These are phyloP conservation scores for Salvelinus sp. DNA, from an alignment of 2,113 vertebrate genomes.

Conservation along the genomic window DNA sequence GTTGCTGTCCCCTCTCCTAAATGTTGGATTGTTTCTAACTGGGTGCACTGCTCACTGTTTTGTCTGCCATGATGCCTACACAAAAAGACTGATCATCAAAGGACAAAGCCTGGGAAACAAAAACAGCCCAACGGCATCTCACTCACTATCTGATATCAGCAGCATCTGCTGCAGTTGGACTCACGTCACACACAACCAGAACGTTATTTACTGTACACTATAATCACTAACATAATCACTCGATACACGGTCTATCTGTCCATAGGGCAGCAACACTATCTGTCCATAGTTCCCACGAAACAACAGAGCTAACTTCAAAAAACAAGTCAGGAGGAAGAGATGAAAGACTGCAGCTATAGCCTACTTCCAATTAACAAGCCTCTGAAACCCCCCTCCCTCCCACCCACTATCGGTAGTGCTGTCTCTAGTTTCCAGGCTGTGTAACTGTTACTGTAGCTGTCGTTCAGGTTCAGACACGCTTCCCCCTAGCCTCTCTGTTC, in stretches of 20 bases:
- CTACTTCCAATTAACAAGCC: not conserved
- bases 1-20: not conserved
- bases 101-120: constrained; percentile 56
- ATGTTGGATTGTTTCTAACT: constrained; percentile 30
- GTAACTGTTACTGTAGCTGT: constrained; percentile 49
- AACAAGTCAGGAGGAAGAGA: not conserved
- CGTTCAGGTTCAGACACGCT: constrained; percentile 61
- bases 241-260: too few relatives aligned
- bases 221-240: too few relatives aligned
- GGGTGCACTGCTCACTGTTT: constrained; percentile 49
- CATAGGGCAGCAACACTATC: too few relatives aligned
- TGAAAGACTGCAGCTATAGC: not conserved
- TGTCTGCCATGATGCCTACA: constrained; percentile 58
- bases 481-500: constrained; percentile 63
- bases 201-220: not conserved
- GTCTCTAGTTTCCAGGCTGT: not conserved
- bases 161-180: constrained; percentile 42
- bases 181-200: not conserved
- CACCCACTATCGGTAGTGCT: constrained; percentile 23
- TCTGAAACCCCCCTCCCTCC: constrained; percentile 8
- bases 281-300: not conserved
- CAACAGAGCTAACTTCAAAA: not conserved
- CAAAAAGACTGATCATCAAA: constrained; percentile 46
- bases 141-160: constrained; percentile 45
- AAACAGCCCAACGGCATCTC: constrained; percentile 30